Percentiles rank a stretch among this genome's conserved stretches.
Evolutionary conservation across 2,888 invertebrate genomes (phyloP).

Genomic region (Eulithis testata): DNA sequence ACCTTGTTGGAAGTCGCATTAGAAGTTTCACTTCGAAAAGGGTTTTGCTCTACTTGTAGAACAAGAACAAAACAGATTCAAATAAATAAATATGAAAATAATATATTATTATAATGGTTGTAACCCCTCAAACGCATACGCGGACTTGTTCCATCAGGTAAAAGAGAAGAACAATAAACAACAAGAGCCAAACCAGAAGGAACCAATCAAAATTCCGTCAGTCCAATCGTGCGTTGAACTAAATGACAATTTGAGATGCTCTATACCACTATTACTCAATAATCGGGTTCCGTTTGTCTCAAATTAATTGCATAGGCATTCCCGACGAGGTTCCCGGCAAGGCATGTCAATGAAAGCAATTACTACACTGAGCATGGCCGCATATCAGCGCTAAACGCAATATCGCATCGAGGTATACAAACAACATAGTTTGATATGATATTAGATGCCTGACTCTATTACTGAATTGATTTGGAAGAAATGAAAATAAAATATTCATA

Average conservation of each 20-base stretch:
- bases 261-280: slow-evolving; percentile 50
- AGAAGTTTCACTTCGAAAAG: too few species aligned
- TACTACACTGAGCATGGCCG: slow-evolving; percentile 59
- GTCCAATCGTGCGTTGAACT: slow-evolving; percentile 26
- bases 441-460: not conserved
- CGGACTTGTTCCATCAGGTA: too few species aligned
- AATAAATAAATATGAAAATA: too few species aligned
- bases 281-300: slow-evolving; percentile 68
- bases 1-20: too few species aligned
- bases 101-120: too few species aligned
- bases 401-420: slow-evolving; percentile 38
- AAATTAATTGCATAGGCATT: slow-evolving; percentile 78
- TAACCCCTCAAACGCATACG: too few species aligned
- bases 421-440: slow-evolving; percentile 1
- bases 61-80: too few species aligned
- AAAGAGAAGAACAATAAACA: slow-evolving; percentile 4
- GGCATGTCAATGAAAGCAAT: slow-evolving; percentile 81
- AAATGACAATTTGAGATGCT: slow-evolving; percentile 40
- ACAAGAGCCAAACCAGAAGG: slow-evolving; percentile 18
- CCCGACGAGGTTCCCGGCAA: slow-evolving; percentile 59
- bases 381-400: slow-evolving; percentile 36
- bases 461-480: not conserved
- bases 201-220: slow-evolving; percentile 25
- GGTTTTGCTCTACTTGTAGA: too few species aligned
- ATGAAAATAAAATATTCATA: too few species aligned